A percentile compares a stretch with the other conserved stretches of the same genome.
Conservation (phyloP, 92 coral and sea anemone genomes). For the Heliopora coerulea region DNA sequence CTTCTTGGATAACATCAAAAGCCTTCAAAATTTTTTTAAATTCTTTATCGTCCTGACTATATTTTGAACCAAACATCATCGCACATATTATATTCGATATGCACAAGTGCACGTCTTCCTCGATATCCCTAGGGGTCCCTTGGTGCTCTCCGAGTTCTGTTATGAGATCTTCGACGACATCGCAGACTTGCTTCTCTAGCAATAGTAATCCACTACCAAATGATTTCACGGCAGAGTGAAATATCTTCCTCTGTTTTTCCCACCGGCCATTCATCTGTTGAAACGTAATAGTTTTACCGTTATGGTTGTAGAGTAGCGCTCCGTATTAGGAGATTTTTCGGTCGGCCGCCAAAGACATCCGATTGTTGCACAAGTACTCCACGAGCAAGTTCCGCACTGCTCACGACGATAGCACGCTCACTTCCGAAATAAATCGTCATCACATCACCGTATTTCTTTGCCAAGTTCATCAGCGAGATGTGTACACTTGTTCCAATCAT, state of each 20-base stretch:
- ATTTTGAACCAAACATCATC: slow-evolving; percentile 58
- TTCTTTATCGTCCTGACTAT: slow-evolving; percentile 54
- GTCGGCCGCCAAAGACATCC: slow-evolving; percentile 76
- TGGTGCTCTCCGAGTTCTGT: slow-evolving; percentile 34
- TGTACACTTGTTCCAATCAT: slow-evolving; percentile 58
- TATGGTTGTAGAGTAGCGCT: slow-evolving; percentile 55
- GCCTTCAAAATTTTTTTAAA: slow-evolving; percentile 47
- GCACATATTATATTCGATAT: slow-evolving; percentile 68
- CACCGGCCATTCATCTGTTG: slow-evolving; percentile 55
- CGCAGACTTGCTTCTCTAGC: slow-evolving; percentile 52
- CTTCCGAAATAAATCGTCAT: slow-evolving; percentile 66
- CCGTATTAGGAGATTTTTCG: slow-evolving; percentile 45
- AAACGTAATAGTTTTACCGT: slow-evolving; percentile 63
- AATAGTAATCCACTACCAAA: slow-evolving; percentile 51
- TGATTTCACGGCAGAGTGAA: slow-evolving; percentile 62
- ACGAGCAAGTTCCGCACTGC: slow-evolving; percentile 65
- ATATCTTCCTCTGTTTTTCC: slow-evolving; percentile 65
- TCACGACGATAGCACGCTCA: slow-evolving; percentile 57
- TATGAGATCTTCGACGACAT: slow-evolving; percentile 61
- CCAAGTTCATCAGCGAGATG: slow-evolving; percentile 54
- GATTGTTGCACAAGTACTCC: slow-evolving; percentile 66
- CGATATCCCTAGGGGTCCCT: slow-evolving; percentile 49
- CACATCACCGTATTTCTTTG: slow-evolving; percentile 65
- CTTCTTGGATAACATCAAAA: slow-evolving; percentile 38
- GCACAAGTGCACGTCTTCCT: slow-evolving; percentile 48